Base-by-base conservation (phyloP, 2,888 invertebrate species). In the Spisula solida region DNA sequence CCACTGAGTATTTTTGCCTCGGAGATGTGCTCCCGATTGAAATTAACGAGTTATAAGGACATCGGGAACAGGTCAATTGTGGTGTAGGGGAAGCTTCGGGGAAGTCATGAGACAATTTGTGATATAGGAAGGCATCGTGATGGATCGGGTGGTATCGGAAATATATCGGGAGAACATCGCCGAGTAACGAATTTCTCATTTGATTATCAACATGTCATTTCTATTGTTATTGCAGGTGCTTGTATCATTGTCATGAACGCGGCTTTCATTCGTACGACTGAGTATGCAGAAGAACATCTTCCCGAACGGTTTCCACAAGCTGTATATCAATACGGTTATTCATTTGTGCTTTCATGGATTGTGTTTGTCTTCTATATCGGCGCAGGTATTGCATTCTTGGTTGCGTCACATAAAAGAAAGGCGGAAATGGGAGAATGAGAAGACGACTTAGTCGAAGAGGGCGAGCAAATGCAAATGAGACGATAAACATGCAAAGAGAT, bases 331-430 rank as follows among this genome's bases (percentile, higher is more conserved):
- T 98, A 98, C 96, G 98, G 98, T 20, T 97, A 95, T 93, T 96
- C 96, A 1, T 96, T 96, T 92, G 94, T 95, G 81, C 86, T 97
- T 47, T 96, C 98, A 51, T 98, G 98, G 98, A 97, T 98, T 91
- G 98, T 98, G 0, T 98, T 98, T 88, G 97, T 97, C 41, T 97
- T 98, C 82, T 98, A 98, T 96, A 95, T 98, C 16, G 96, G 97
- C 70, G 97, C 98, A 18, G 98, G 98, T 0, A 97, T 97, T 16
- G 97, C 98, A 84, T 98, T 98, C 96, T 97, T 98, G 94, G 97
- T 98, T 97, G 98, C 98, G 96, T 98, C 98, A 0, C 97, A 98
- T 88, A 98, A 98, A 96, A 98, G 98, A 96, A 98, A 98, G 97
- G 98, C 98, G 0, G 98, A 98, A 93, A 98, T 98, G 95, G 98